Percentiles rank a stretch among this genome's conserved stretches.
Conservation (phyloP, 2,888 invertebrate species). For the Synanthedon vespiformis region DNA sequence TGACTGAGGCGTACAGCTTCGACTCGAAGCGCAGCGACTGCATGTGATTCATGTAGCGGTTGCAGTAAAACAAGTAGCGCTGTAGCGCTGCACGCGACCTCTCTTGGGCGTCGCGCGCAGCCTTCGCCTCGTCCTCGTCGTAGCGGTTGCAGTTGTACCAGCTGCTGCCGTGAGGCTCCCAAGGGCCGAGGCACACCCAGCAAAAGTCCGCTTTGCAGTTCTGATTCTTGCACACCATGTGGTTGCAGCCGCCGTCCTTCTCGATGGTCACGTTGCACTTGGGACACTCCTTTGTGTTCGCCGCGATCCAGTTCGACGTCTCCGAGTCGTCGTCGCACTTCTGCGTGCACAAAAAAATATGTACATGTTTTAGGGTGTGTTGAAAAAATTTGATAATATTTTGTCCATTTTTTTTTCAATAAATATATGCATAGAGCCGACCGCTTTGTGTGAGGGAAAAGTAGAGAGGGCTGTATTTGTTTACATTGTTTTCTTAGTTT, state of each 20-base stretch:
- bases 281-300: conserved; percentile 99
- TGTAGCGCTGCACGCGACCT: conserved; percentile 93
- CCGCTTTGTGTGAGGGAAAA: too few relatives aligned
- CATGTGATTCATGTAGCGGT: conserved; percentile 99
- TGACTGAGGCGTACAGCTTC: conserved; percentile 95
- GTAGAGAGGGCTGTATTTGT: too few relatives aligned
- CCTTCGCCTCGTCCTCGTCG: conserved; percentile 96
- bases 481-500: too few relatives aligned
- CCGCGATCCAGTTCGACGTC: conserved; percentile 99
- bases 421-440: too few relatives aligned
- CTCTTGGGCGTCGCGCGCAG: conserved; percentile 96
- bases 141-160: conserved; percentile 99
- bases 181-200: conserved; percentile 98
- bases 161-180: conserved; percentile 98
- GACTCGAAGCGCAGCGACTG: conserved; percentile 97
- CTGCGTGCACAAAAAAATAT: conserved; percentile 13
- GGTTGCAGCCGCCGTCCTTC: conserved; percentile 98
- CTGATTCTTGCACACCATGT: conserved; percentile 99
- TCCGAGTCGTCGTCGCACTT: conserved; percentile 99
- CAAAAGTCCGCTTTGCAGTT: conserved; percentile 98
- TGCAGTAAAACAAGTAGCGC: conserved; percentile 98
- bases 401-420: too few relatives aligned
- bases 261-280: conserved; percentile 97
- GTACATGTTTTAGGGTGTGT: too few relatives aligned
- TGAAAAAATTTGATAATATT: too few relatives aligned